Percentiles rank a stretch among this genome's conserved stretches.
Conservation (phyloP, 2,888 invertebrate genomes). For the Ferrisia virgata region DNA sequence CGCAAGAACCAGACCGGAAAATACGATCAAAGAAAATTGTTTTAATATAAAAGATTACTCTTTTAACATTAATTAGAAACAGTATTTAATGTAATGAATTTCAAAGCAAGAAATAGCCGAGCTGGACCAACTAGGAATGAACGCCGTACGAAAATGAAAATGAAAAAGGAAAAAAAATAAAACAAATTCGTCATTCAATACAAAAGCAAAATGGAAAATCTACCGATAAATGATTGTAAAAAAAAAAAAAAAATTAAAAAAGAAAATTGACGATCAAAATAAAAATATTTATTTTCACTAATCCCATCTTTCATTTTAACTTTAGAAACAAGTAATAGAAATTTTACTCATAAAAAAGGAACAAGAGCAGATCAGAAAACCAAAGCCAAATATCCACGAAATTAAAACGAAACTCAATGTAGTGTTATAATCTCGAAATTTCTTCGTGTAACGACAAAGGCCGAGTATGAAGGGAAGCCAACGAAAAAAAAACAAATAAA, state of each 20-base stretch:
- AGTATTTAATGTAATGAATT: constrained; percentile 41
- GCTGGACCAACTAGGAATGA: neutral
- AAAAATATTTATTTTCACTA: neutral
- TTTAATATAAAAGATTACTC: constrained; percentile 42
- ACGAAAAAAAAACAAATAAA: too few relatives aligned
- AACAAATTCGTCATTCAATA: neutral
- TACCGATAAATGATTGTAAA: neutral
- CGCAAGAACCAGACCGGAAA: neutral
- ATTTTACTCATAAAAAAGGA: neutral
- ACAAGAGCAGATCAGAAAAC: neutral
- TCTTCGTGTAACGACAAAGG: neutral
- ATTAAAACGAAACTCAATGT: neutral
- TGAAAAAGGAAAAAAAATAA: neutral
- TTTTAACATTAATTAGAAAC: constrained; percentile 39
- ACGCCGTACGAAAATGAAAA: neutral
- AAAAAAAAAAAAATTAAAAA: neutral
- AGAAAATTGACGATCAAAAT: neutral
- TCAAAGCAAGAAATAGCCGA: neutral
- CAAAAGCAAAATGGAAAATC: neutral
- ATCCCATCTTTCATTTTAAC: neutral
- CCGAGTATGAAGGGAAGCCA: too few relatives aligned
- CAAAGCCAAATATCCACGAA: neutral
- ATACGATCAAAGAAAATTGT: constrained; percentile 42
- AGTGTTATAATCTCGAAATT: neutral
- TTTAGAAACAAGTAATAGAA: neutral